These are phyloP conservation scores for Porphyrio hochstetteri DNA, from an alignment of 2,113 vertebrate genomes.

Conservation along the genomic window DNA sequence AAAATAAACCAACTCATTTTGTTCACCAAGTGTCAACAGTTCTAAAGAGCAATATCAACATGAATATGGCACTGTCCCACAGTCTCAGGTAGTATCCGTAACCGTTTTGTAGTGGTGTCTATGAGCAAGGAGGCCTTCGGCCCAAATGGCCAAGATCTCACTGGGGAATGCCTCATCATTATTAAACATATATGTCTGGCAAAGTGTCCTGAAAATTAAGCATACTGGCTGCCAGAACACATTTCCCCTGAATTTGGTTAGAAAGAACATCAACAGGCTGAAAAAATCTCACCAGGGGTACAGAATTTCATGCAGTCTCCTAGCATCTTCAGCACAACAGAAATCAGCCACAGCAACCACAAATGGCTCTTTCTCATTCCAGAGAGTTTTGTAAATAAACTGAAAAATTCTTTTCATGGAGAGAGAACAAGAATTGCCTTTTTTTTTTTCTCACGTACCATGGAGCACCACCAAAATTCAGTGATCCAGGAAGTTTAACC, in stretches of 20 bases:
- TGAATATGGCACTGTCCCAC: not conserved
- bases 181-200: constrained; percentile 38
- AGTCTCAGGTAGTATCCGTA: not conserved
- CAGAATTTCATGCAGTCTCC: constrained; percentile 63
- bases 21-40: not conserved
- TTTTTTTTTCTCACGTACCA: constrained; percentile 46
- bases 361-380: constrained; percentile 77
- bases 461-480: constrained; percentile 13
- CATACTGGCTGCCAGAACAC: constrained; percentile 18
- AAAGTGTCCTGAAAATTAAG: constrained; percentile 21
- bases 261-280: constrained; percentile 22
- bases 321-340: constrained; percentile 66
- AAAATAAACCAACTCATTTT: constrained; percentile 10
- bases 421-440: constrained; percentile 39
- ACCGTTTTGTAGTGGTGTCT: not conserved
- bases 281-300: constrained; percentile 50
- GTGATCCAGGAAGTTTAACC: constrained; percentile 42
- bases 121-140: not conserved
- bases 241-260: constrained; percentile 6
- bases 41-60: not conserved
- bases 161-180: not conserved
- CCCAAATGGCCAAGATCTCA: constrained; percentile 2
- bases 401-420: constrained; percentile 66
- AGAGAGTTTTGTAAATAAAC: constrained; percentile 79
- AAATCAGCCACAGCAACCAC: constrained; percentile 76